A percentile compares a stretch with the other conserved stretches of the same genome.
These are phyloP conservation scores for Sisor rabdophorus DNA, from an alignment of 2,113 vertebrate species.

Conservation along the genomic window DNA sequence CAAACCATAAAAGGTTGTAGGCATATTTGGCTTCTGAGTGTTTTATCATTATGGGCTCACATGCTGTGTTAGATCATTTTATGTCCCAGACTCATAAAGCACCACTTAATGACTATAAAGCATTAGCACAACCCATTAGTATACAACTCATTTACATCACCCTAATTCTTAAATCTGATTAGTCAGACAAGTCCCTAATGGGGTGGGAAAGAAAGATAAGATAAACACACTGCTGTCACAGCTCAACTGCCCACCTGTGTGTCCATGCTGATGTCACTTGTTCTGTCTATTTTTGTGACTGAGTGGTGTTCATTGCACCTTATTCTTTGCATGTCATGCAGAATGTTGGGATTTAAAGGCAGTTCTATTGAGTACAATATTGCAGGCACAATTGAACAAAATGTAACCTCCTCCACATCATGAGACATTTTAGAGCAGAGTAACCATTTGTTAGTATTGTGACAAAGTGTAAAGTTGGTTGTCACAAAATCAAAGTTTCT, in stretches of 20 bases:
- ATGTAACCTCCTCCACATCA: too few species aligned
- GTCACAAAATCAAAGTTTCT: too few species aligned
- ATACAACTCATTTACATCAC: conserved; percentile 12
- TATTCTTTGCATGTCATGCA: conserved; percentile 4
- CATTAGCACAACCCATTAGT: conserved; percentile 16
- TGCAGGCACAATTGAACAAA: too few species aligned
- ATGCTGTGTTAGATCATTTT: conserved; percentile 14
- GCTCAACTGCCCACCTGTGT: background rate
- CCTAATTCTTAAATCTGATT: conserved; percentile 24
- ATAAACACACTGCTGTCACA: background rate
- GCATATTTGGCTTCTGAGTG: background rate
- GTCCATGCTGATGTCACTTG: background rate
- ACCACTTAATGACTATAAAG: conserved; percentile 17
- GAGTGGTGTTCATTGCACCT: conserved; percentile 37
- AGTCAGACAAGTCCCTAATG: conserved; percentile 10
- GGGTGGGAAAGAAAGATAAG: background rate
- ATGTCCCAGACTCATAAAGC: conserved; percentile 12
- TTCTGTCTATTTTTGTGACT: conserved; percentile 12
- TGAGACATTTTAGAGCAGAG: too few species aligned
- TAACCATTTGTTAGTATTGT: too few species aligned
- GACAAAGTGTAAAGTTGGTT: too few species aligned
- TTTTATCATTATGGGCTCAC: background rate
- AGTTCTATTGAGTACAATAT: too few species aligned
- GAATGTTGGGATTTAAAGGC: conserved; percentile 1
- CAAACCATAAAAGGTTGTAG: background rate